Percentiles rank a stretch among this genome's conserved stretches.
These are phyloP conservation scores for Neopelma chrysocephalum DNA, from an alignment of 2,797 vertebrate genomes.

Conservation along the genomic window DNA sequence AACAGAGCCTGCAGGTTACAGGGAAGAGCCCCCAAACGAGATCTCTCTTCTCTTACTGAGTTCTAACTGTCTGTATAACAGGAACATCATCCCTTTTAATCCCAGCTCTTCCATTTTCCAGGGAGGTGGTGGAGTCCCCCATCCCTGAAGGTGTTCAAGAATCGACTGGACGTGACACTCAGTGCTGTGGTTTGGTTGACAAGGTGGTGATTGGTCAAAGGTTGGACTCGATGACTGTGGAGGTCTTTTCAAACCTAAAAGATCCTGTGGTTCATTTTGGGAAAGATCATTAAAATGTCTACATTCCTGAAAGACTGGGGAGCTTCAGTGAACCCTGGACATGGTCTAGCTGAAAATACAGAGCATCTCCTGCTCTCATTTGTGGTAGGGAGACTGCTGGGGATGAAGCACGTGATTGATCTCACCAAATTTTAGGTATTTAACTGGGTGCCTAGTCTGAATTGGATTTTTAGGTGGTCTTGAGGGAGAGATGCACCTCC, in stretches of 20 bases:
- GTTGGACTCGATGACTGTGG: not conserved
- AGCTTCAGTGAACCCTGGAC: not conserved
- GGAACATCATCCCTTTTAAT: not conserved
- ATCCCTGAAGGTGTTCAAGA: not conserved
- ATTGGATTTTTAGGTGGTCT: not conserved
- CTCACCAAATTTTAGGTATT: not conserved
- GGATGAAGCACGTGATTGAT: not conserved
- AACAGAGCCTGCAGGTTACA: not conserved
- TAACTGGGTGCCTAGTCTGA: not conserved
- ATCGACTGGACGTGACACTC: not conserved
- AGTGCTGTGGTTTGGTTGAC: not conserved
- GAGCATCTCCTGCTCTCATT: not conserved
- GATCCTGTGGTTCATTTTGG: not conserved
- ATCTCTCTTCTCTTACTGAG: not conserved
- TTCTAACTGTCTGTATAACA: not conserved
- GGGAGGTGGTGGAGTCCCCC: not conserved
- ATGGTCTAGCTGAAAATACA: not conserved
- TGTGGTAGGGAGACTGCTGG: no score
- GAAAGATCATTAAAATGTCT: not conserved
- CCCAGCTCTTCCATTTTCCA: not conserved
- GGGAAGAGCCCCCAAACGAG: not conserved
- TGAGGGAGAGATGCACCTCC: not conserved
- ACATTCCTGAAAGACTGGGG: not conserved
- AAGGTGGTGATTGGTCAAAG: not conserved
- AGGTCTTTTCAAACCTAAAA: not conserved